These are phyloP conservation scores for Tetramorium bicarinatum DNA, from an alignment of 2,888 invertebrate genomes.

Conservation along the genomic window DNA sequence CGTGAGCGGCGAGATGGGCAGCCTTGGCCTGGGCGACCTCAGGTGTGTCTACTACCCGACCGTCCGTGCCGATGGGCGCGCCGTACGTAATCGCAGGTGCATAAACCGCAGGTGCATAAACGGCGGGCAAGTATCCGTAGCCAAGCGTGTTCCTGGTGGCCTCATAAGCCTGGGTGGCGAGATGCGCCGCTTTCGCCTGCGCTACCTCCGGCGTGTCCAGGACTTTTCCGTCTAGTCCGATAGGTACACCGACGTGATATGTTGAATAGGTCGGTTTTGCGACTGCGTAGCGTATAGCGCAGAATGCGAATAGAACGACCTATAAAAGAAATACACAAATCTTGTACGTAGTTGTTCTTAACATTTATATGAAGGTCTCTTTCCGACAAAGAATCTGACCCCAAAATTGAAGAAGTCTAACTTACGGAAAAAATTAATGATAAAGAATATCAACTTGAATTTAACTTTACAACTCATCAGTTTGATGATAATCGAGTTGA, in stretches of 20 bases:
- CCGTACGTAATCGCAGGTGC: constrained; percentile 70
- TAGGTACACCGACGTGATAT: constrained; percentile 73
- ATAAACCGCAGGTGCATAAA: constrained; percentile 60
- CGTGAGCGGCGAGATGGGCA: constrained; percentile 80
- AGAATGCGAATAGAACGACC: constrained; percentile 74
- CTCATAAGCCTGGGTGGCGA: constrained; percentile 85
- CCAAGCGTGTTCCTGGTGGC: constrained; percentile 77
- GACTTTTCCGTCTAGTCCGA: constrained; percentile 79
- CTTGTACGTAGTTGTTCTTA: neutral
- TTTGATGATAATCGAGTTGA: neutral
- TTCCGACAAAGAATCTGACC: neutral
- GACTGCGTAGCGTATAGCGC: constrained; percentile 68
- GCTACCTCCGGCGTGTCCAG: constrained; percentile 84
- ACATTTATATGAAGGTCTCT: neutral
- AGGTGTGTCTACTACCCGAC: constrained; percentile 82
- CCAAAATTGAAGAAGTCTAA: neutral
- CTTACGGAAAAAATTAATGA: neutral
- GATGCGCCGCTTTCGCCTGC: constrained; percentile 86
- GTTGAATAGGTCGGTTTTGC: constrained; percentile 71
- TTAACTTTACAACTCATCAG: neutral
- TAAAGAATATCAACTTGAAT: neutral
- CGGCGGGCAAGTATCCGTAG: constrained; percentile 65
- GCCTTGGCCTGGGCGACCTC: constrained; percentile 84
- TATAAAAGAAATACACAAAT: constrained; percentile 55
- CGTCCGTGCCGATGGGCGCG: constrained; percentile 82